Percentiles rank a stretch among this genome's conserved stretches.
Conservation (phyloP, 2,797 vertebrate genomes). For the Oreortyx pictus region DNA sequence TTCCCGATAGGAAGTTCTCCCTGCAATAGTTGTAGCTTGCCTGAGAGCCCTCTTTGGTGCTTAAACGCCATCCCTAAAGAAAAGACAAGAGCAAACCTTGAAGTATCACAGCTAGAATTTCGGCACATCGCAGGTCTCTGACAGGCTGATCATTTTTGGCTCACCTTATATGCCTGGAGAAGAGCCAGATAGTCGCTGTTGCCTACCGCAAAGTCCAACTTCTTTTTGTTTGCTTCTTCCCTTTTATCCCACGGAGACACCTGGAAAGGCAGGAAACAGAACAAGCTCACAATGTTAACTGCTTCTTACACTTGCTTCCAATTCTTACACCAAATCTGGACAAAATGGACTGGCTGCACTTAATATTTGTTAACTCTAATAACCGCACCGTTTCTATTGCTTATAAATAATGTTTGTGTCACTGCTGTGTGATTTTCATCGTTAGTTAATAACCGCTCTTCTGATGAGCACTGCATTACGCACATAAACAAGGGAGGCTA, state of each 20-base stretch:
- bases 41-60: slow-evolving; percentile 83
- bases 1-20: slow-evolving; percentile 93
- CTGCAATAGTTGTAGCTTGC: slow-evolving; percentile 90
- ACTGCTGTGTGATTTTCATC: not conserved
- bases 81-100: not conserved
- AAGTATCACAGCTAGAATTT: not conserved
- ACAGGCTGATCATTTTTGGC: not conserved
- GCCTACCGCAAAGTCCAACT: slow-evolving; percentile 89
- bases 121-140: not conserved
- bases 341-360: not conserved
- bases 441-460: not conserved
- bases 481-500: accelerated
- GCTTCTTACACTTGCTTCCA: not conserved
- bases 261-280: slow-evolving; percentile 72
- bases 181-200: slow-evolving; percentile 96
- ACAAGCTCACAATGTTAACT: not conserved
- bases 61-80: slow-evolving; percentile 89
- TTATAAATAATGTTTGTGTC: not conserved
- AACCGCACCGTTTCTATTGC: not conserved
- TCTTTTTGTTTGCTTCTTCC: slow-evolving; percentile 94
- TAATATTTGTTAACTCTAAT: not conserved
- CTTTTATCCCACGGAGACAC: slow-evolving; percentile 98
- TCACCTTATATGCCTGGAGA: slow-evolving; percentile 94
- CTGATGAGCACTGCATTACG: not conserved
- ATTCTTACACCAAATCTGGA: not conserved